Conservation (phyloP, 2,113 vertebrate species). For the Pongo abelii region DNA sequence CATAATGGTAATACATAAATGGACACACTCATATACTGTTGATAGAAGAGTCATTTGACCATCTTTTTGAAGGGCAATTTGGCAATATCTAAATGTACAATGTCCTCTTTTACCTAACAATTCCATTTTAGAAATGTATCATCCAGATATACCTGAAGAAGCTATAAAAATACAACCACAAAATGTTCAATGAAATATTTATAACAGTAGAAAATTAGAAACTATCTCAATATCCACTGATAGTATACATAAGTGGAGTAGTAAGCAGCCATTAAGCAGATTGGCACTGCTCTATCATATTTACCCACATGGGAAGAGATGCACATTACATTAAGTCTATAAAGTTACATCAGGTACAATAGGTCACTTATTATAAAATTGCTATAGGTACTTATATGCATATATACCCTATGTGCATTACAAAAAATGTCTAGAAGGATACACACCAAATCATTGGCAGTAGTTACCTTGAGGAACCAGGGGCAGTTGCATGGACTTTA, state of each 20-base stretch:
- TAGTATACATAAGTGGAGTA: neutral
- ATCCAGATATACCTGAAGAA: neutral
- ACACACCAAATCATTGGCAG: neutral
- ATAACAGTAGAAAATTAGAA: neutral
- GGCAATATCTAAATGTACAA: neutral
- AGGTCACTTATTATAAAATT: neutral
- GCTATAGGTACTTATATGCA: neutral
- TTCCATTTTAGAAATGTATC: neutral
- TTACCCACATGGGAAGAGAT: neutral
- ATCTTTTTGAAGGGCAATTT: neutral
- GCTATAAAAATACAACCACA: neutral
- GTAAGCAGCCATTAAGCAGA: neutral
- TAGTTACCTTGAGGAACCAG: neutral
- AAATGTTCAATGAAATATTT: neutral
- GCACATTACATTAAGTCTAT: neutral
- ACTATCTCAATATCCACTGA: neutral
- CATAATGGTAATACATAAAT: neutral
- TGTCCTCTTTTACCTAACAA: neutral
- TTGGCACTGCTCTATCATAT: neutral
- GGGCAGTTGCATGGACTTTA: neutral
- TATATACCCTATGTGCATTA: neutral
- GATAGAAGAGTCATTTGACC: neutral
- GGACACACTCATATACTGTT: neutral
- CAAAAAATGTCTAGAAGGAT: neutral
- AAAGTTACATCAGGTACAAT: neutral